Evolutionary conservation across 2,797 vertebrate genomes (phyloP).

Genomic region (Novumbra hubbsi): DNA sequence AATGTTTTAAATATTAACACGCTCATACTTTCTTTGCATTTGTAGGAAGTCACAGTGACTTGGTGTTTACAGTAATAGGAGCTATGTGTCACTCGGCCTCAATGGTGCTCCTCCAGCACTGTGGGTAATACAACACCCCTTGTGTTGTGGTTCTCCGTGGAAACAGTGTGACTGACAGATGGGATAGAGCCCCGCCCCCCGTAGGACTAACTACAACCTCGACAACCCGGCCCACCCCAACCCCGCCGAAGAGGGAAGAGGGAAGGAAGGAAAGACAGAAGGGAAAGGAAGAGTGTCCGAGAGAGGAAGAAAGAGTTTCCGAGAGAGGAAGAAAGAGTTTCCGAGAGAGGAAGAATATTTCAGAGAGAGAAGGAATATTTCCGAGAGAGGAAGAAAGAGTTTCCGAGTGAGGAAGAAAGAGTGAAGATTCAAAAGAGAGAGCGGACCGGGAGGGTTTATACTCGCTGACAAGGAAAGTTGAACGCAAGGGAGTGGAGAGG

Average conservation of each 20-base stretch:
- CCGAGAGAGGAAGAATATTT: conserved; percentile 1
- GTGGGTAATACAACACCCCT: conserved; percentile 18
- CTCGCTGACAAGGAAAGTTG: conserved; percentile 17
- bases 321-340: conserved; percentile 22
- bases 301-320: conserved; percentile 13
- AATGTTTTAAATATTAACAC: background rate
- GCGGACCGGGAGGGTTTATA: conserved; percentile 36
- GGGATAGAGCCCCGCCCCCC: conserved; percentile 59
- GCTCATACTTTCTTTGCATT: background rate
- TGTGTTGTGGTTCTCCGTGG: conserved; percentile 50
- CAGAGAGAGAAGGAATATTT: conserved; percentile 3
- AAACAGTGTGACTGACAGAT: conserved; percentile 39
- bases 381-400: conserved; percentile 23
- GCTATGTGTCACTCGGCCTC: background rate
- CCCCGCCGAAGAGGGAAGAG: background rate
- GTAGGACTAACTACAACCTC: conserved; percentile 62
- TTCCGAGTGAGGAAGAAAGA: conserved; percentile 3
- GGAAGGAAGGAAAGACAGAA: background rate
- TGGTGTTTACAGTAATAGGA: background rate
- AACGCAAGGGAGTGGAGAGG: background rate
- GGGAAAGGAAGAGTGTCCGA: background rate
- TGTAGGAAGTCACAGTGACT: background rate
- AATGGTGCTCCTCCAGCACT: background rate
- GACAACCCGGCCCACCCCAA: conserved; percentile 61
- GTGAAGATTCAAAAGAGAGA: background rate